phyloP scores from a whole-genome alignment of 2,113 vertebrate genomes.

The Brachirus orientalis region DNA sequence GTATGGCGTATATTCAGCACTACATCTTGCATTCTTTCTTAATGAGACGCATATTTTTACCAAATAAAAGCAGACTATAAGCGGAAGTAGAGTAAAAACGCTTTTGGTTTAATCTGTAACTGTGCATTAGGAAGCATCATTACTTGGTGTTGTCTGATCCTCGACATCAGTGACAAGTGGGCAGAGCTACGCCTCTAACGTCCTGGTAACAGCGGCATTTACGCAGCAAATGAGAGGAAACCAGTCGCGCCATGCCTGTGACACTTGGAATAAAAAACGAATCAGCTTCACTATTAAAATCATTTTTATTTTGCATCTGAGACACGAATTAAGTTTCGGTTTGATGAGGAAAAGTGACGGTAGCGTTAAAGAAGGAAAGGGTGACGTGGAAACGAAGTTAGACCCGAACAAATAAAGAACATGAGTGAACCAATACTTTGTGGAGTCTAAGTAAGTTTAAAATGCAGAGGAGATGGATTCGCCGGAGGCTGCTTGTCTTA shows the following conservation, averaged over 20 bases:
- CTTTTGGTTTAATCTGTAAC: constrained; percentile 49
- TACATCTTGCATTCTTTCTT: too few relatives aligned
- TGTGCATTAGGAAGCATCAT: not conserved
- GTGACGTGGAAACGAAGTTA: constrained; percentile 29
- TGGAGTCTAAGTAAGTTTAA: not conserved
- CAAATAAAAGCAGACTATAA: not conserved
- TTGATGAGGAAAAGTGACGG: not conserved
- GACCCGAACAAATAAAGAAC: constrained; percentile 3
- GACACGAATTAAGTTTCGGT: not conserved
- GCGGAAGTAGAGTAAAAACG: too few relatives aligned
- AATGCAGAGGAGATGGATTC: constrained; percentile 66
- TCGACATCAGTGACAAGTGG: constrained; percentile 1
- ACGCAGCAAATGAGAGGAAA: constrained; percentile 10
- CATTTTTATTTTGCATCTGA: too few relatives aligned
- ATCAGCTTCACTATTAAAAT: too few relatives aligned
- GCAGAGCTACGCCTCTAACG: constrained; percentile 10
- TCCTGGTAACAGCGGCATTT: not conserved
- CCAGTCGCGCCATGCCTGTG: not conserved
- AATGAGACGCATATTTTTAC: too few relatives aligned
- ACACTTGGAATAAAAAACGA: too few relatives aligned
- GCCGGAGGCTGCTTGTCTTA: constrained; percentile 58
- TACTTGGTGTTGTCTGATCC: not conserved
- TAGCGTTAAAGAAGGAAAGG: constrained; percentile 15
- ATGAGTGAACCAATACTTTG: not conserved
- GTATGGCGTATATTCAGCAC: too few relatives aligned